Evolutionary conservation across 2,113 vertebrate genomes (phyloP), one percentile per base, ranked within the genome.

Genomic region (Salvelinus alpinus): DNA sequence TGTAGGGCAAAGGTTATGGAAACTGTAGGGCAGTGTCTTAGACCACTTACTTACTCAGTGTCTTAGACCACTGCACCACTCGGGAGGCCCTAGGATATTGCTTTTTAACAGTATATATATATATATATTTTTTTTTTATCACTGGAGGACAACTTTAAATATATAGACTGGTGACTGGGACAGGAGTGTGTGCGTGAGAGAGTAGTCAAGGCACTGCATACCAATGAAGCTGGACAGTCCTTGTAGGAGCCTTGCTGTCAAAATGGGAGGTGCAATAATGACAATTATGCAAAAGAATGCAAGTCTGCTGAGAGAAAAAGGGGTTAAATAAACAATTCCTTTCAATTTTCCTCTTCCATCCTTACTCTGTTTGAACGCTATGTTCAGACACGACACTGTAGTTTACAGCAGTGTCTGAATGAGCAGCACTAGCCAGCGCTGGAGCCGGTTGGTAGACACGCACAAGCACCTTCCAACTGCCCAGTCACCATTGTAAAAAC

Each of bases 401-500:
- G 6, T 16, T 64, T 16, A 16, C 48, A 51, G 48, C 3, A 13
- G 60, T 38, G 38, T 14, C 22, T 24, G n/a, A 22, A 24, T n/a
- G 60, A 24, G 60, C 7, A 38, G 8, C 38, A 38, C 7, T 8
- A 38, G 38, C 51, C 31, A 72, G 71, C 25, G 22, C 73, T 38
- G 38, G 79, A 76, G 67, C 80, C 69, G 54, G 31, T 22, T 25
- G 44, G 38, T 38, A 48, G 47, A 14, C 14, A 38, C 38, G 14
- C 14, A 51, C 14, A 51, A 14, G 54, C 69, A 14, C 24, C 7
- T 25, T 78, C 72, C 24, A 73, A 62, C n/a, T 13, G 74, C 67
- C 75, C 70, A 82, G 83, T 90, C 80, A 84, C 57, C 76, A 80
- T 70, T 44, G 67, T 71, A 72, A 88, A 51, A 87, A 84, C 80